Evolutionary conservation across 2,113 vertebrate species (phyloP).

Genomic region (Gasterosteus aculeatus): DNA sequence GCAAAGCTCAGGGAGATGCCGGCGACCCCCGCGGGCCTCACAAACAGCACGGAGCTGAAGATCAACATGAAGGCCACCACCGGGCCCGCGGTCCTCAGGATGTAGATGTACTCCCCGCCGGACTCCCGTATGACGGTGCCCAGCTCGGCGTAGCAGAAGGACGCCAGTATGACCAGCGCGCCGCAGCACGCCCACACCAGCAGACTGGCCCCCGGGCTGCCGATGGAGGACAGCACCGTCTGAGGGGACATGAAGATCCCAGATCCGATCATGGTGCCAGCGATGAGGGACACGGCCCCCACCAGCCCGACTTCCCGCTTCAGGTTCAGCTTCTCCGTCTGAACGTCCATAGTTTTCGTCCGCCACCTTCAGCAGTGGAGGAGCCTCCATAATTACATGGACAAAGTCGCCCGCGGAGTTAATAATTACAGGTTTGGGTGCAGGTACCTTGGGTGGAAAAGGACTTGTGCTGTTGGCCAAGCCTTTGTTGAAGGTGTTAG

Average conservation of each 20-base stretch:
- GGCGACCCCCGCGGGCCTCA: slow-evolving; percentile 82
- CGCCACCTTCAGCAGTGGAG: not conserved
- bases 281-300: slow-evolving; percentile 84
- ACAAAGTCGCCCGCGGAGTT: slow-evolving; percentile 60
- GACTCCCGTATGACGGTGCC: slow-evolving; percentile 87
- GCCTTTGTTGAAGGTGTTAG: too few species aligned
- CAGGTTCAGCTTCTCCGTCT: slow-evolving; percentile 60
- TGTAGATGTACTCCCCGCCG: slow-evolving; percentile 90
- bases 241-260: slow-evolving; percentile 87
- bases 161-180: slow-evolving; percentile 81
- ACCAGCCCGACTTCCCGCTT: slow-evolving; percentile 79
- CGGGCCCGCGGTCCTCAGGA: slow-evolving; percentile 85
- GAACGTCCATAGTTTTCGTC: slow-evolving; percentile 47
- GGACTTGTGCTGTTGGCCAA: too few species aligned
- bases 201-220: slow-evolving; percentile 87
- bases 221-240: slow-evolving; percentile 82
- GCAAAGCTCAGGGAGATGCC: slow-evolving; percentile 86
- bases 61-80: slow-evolving; percentile 85
- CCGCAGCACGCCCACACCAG: slow-evolving; percentile 87
- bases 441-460: not conserved
- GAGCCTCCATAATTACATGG: slow-evolving; percentile 15
- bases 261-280: slow-evolving; percentile 87
- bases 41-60: slow-evolving; percentile 84
- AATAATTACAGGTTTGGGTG: slow-evolving; percentile 63
- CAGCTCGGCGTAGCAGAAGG: slow-evolving; percentile 88